Conservation (phyloP, 1,140 invertebrate genomes). For the Drosophila seguyi region DNA sequence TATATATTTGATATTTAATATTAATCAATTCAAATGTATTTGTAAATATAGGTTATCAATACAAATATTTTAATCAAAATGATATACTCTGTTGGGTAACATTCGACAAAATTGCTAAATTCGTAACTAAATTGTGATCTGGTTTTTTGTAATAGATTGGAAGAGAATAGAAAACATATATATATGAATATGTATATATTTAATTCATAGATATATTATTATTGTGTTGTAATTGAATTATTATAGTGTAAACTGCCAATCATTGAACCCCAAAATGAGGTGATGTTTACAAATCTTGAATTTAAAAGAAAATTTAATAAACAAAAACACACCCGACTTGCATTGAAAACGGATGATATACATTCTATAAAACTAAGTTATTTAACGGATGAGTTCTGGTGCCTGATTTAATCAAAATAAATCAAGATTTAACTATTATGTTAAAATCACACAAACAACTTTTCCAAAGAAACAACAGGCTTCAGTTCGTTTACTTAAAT, state of each 20-base stretch:
- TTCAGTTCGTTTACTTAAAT: too few species aligned
- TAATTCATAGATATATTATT: slow-evolving; percentile 26
- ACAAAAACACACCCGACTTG: slow-evolving; percentile 14
- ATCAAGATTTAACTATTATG: background rate
- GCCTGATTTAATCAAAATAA: background rate
- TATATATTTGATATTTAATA: slow-evolving; percentile 63
- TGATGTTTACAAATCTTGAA: slow-evolving; percentile 20
- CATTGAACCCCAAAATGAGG: slow-evolving; percentile 24
- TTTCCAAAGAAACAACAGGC: background rate
- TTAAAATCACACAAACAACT: background rate
- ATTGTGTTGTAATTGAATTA: slow-evolving; percentile 39
- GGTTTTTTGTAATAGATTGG: slow-evolving; percentile 38
- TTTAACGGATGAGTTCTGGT: background rate
- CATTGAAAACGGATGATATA: slow-evolving; percentile 10
- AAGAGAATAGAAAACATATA: slow-evolving; percentile 16
- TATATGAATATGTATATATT: slow-evolving; percentile 15
- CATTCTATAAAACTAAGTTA: background rate
- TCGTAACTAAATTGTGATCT: slow-evolving; percentile 57
- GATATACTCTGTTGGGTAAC: slow-evolving; percentile 32
- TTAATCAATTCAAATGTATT: slow-evolving; percentile 35
- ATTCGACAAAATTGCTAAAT: slow-evolving; percentile 45
- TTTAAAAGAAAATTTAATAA: slow-evolving; percentile 27
- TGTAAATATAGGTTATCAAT: slow-evolving; percentile 47
- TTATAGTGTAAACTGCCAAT: slow-evolving; percentile 42
- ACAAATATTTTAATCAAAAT: slow-evolving; percentile 28